phyloP scores from a whole-genome alignment of 2,888 invertebrate species.

The Nomada fabriciana region DNA sequence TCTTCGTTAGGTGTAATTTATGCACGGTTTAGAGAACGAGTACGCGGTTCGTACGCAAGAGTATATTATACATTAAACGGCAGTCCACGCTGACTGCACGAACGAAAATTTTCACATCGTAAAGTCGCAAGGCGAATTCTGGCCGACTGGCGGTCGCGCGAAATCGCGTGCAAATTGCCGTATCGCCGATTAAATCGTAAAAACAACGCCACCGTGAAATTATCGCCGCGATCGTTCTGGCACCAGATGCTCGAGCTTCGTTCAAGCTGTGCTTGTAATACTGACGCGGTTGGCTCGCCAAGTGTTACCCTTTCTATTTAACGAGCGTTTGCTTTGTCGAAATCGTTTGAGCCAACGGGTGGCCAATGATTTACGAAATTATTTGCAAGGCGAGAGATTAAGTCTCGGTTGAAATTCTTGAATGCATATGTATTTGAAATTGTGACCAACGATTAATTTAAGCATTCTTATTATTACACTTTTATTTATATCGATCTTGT shows the following conservation, averaged over 20 bases:
- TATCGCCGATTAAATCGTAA: constrained; percentile 15
- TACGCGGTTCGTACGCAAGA: constrained; percentile 26
- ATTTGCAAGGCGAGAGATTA: no score
- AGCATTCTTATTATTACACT: no score
- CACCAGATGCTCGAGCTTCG: background rate
- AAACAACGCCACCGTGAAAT: background rate
- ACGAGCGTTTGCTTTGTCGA: no score
- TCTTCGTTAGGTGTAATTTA: constrained; percentile 65
- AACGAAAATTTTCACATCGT: constrained; percentile 47
- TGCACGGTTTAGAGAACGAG: constrained; percentile 58
- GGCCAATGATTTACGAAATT: no score
- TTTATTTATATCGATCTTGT: no score
- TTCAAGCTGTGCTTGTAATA: no score
- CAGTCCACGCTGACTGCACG: constrained; percentile 27
- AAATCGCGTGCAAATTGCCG: constrained; percentile 9
- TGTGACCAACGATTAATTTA: no score
- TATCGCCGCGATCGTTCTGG: background rate
- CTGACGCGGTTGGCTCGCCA: no score
- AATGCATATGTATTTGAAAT: no score
- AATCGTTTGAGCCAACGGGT: no score
- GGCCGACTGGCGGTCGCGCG: constrained; percentile 6
- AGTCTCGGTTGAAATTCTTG: no score
- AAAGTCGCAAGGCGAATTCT: constrained; percentile 28
- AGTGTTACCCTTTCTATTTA: no score
- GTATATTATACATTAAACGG: constrained; percentile 4